Evolutionary conservation across 2,888 invertebrate genomes (phyloP), one percentile per base, ranked within the genome.

Genomic region (Caenorhabditis doughertyi): DNA sequence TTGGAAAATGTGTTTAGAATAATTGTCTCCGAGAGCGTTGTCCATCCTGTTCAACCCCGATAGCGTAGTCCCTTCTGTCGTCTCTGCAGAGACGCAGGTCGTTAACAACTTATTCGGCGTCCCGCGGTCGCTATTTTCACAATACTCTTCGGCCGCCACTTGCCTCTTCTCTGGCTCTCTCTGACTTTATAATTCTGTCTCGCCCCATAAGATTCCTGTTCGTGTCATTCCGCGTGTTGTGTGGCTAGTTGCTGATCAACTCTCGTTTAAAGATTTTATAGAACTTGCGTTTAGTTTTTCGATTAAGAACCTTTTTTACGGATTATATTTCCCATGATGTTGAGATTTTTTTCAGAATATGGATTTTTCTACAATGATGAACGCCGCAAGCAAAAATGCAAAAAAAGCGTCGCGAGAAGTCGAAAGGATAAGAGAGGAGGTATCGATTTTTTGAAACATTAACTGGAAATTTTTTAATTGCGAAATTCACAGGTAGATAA

Each of bases 331-430:
- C 18, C 39, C 25, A n/a, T 39, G 3, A 8, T n/a, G n/a, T n/a
- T n/a, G n/a, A 25, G 13, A 21, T 49, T 32, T 13, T n/a, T 58
- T 58, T 58, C 23, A 58, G 32, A 39, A 7, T 9, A 87, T 87
- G 87, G 86, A 87, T 70, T 87, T 87, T 53, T 16, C 72, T 0
- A 56, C 73, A 18, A 67, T 87, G 49, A 81, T 87, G 55, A 55
- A 73, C 23, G 76, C 81, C 39, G 87, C 87, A 13, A 55, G 47
- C 13, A 85, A 84, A 74, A 86, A 87, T 35, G 81, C 79, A 13
- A 76, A 84, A 56, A 79, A 79, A 21, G 73, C 82, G 13, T 56
- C 62, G 9, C 76, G 81, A 72, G 83, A 81, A 49, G 70, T 87
- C 42, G 68, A 70, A 53, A 47, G 67, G 35, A 68, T 84, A 44